Percentiles rank a stretch among this genome's conserved stretches.
These are phyloP conservation scores for Tholera decimalis DNA, from an alignment of 2,888 invertebrate genomes.

Conservation along the genomic window DNA sequence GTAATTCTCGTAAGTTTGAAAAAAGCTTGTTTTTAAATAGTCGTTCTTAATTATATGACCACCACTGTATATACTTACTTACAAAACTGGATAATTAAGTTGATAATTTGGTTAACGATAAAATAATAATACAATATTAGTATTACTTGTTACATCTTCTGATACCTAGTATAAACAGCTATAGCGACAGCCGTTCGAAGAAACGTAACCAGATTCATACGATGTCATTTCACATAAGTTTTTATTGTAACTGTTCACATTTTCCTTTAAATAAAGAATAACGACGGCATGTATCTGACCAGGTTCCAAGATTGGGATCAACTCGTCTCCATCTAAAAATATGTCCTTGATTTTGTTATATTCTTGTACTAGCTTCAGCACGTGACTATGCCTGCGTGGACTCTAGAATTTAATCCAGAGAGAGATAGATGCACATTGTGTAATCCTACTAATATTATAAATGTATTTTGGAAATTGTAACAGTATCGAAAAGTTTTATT, in stretches of 20 bases:
- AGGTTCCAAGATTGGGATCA: too few relatives aligned
- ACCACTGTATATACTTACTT: too few relatives aligned
- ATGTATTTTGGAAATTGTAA: too few relatives aligned
- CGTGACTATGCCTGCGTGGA: too few relatives aligned
- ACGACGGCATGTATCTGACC: not conserved
- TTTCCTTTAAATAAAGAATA: conserved; percentile 10
- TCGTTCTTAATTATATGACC: too few relatives aligned
- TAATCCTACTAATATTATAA: too few relatives aligned
- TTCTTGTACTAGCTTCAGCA: not conserved
- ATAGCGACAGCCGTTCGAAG: conserved; percentile 4
- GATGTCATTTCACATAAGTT: conserved; percentile 17
- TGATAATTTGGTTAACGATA: not conserved
- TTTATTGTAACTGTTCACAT: conserved; percentile 20
- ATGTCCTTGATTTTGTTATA: not conserved
- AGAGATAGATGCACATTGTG: too few relatives aligned
- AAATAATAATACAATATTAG: not conserved
- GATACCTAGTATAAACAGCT: not conserved
- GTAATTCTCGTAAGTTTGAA: too few relatives aligned
- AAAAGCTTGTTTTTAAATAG: too few relatives aligned
- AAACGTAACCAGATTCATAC: not conserved
- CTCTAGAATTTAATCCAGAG: too few relatives aligned
- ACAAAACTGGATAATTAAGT: conserved; percentile 1
- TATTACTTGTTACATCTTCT: not conserved
- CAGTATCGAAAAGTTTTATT: too few relatives aligned
- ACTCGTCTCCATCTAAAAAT: conserved; percentile 1